Evolutionary conservation across 1,140 invertebrate genomes (phyloP).

Genomic region (Danaus melanippus): DNA sequence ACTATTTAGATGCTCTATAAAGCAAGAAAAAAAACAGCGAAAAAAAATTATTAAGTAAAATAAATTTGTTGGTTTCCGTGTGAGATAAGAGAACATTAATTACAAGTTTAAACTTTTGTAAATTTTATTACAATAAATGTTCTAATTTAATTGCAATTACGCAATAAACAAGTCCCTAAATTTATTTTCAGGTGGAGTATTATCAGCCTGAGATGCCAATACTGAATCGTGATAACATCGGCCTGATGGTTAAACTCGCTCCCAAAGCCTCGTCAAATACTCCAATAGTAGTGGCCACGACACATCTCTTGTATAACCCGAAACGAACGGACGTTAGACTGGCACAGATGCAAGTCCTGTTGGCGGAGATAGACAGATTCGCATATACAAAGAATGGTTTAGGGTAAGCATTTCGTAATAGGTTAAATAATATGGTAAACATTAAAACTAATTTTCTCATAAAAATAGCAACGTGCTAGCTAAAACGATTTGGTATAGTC

Average conservation of each 20-base stretch:
- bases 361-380: constrained; percentile 87
- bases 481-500: too few relatives aligned
- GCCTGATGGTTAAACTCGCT: constrained; percentile 82
- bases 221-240: constrained; percentile 91
- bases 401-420: constrained; percentile 25
- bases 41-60: too few relatives aligned
- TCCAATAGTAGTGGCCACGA: constrained; percentile 87
- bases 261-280: constrained; percentile 62
- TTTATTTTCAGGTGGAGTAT: constrained; percentile 67
- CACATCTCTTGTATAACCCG: constrained; percentile 96
- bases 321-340: constrained; percentile 88
- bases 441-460: too few relatives aligned
- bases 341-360: constrained; percentile 85
- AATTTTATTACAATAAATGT: too few relatives aligned
- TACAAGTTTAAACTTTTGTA: too few relatives aligned
- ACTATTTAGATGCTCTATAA: too few relatives aligned
- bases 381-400: constrained; percentile 72
- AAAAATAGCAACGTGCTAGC: too few relatives aligned
- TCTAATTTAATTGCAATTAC: too few relatives aligned
- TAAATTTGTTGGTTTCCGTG: too few relatives aligned
- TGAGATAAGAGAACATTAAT: too few relatives aligned
- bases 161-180: neutral
- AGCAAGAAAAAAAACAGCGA: too few relatives aligned
- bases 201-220: constrained; percentile 71
- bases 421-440: too few relatives aligned